phyloP scores from a whole-genome alignment of 2,113 vertebrate species.

The Orcinus orca region DNA sequence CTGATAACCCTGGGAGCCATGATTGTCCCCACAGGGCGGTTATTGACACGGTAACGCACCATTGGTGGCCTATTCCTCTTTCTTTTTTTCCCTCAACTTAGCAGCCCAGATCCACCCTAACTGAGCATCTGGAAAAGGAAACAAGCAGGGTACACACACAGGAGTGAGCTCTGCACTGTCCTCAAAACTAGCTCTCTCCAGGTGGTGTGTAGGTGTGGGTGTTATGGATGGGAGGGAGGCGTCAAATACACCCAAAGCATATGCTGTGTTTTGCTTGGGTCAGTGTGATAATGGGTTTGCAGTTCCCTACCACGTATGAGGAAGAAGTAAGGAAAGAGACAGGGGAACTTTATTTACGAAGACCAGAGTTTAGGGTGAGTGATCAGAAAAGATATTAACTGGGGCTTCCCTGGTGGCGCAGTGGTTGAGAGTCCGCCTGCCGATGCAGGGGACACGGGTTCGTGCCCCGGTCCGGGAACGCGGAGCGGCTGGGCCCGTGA shows the following conservation, averaged over 20 bases:
- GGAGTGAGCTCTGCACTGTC: not conserved
- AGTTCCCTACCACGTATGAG: not conserved
- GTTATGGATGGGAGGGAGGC: not conserved
- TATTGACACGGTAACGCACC: not conserved
- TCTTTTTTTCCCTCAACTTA: not conserved
- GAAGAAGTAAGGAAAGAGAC: not conserved
- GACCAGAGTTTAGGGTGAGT: not conserved
- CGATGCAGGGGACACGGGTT: no score
- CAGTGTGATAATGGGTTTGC: not conserved
- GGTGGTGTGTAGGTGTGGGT: rapidly evolving
- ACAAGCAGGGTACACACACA: not conserved
- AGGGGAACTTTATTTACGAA: not conserved
- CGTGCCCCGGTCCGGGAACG: no score
- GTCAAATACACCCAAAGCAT: not conserved
- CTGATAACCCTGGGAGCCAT: not conserved
- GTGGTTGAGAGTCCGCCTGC: no score
- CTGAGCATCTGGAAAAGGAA: not conserved
- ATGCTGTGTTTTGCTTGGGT: not conserved
- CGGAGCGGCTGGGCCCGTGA: no score
- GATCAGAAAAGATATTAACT: not conserved
- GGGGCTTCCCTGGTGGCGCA: no score
- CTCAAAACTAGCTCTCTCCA: not conserved
- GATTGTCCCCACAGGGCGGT: rapidly evolving
- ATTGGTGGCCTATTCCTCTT: not conserved
- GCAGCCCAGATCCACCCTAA: not conserved